phyloP scores from a whole-genome alignment of 2,797 vertebrate genomes.

The Cirrhinus molitorella region DNA sequence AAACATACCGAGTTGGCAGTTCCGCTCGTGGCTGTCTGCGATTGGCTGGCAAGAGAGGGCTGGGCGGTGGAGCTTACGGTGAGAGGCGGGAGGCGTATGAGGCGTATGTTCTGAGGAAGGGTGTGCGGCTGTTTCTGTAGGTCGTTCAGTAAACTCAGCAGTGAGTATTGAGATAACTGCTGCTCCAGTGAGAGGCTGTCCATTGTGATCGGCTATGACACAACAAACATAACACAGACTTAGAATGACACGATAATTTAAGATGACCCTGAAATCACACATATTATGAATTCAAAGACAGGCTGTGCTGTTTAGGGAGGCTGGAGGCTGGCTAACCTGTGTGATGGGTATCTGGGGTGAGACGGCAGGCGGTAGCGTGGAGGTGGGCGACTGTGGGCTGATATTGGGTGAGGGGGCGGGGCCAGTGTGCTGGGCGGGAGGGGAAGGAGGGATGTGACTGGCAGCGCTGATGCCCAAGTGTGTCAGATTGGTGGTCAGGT shows the following conservation, averaged over 20 bases:
- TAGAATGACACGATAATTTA: background rate
- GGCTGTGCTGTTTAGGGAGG: background rate
- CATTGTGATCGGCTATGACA: conserved; percentile 83
- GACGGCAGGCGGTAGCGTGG: conserved; percentile 88
- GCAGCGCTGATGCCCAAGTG: conserved; percentile 91
- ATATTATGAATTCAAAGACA: background rate
- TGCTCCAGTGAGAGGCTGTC: conserved; percentile 92
- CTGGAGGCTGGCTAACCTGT: conserved; percentile 80
- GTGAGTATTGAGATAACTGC: conserved; percentile 91
- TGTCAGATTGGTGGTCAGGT: conserved; percentile 92
- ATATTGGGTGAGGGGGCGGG: conserved; percentile 87
- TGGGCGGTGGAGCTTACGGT: conserved; percentile 84
- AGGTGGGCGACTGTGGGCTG: conserved; percentile 85
- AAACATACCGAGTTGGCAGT: conserved; percentile 90
- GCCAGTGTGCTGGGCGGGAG: conserved; percentile 79
- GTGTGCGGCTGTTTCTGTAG: conserved; percentile 83
- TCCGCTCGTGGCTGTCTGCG: conserved; percentile 86
- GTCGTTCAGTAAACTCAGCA: conserved; percentile 87
- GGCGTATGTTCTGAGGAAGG: conserved; percentile 84
- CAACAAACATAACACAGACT: background rate
- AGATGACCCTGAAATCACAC: background rate
- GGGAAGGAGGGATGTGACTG: conserved; percentile 85
- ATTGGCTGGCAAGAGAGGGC: conserved; percentile 86
- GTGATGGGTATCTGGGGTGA: conserved; percentile 77
- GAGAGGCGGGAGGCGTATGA: conserved; percentile 86